Conservation (phyloP, 2,888 invertebrate genomes). For the Drosophila paramelanica region DNA sequence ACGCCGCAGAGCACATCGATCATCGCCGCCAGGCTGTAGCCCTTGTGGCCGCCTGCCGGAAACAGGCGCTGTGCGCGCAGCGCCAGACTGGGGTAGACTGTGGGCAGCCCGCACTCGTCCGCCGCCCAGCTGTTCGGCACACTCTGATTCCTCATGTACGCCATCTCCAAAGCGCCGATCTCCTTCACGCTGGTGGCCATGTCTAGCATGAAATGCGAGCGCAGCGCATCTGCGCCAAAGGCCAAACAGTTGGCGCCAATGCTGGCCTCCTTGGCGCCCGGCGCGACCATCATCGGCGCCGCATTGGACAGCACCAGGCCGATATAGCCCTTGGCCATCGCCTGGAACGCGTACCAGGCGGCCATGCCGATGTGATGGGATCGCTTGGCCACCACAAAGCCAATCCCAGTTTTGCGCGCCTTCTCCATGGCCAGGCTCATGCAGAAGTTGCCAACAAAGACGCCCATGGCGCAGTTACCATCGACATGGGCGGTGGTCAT, state of each 20-base stretch:
- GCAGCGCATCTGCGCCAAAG: conserved; percentile 47
- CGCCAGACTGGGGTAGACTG: conserved; percentile 44
- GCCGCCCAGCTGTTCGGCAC: conserved; percentile 55
- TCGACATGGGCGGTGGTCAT: conserved; percentile 51
- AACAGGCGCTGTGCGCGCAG: conserved; percentile 35
- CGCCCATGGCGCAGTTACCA: conserved; percentile 55
- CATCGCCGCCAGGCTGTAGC: conserved; percentile 49
- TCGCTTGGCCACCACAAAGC: conserved; percentile 60
- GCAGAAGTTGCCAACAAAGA: conserved; percentile 62
- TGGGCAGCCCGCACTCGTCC: conserved; percentile 50
- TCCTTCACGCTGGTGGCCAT: conserved; percentile 49
- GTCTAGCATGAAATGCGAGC: conserved; percentile 54
- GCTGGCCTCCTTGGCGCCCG: conserved; percentile 27
- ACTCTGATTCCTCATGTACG: conserved; percentile 29
- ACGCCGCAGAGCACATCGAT: conserved; percentile 61
- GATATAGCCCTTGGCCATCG: conserved; percentile 45
- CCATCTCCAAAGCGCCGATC: conserved; percentile 54
- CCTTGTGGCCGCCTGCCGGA: conserved; percentile 52
- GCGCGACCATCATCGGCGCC: conserved; percentile 46
- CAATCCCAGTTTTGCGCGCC: conserved; percentile 47
- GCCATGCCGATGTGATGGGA: conserved; percentile 65
- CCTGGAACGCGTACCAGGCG: conserved; percentile 57
- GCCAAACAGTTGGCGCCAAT: conserved; percentile 57
- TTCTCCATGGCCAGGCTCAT: conserved; percentile 64
- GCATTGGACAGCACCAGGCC: conserved; percentile 54